Conservation (phyloP, 2,797 vertebrate genomes). For the Acipenser transmontanus region DNA sequence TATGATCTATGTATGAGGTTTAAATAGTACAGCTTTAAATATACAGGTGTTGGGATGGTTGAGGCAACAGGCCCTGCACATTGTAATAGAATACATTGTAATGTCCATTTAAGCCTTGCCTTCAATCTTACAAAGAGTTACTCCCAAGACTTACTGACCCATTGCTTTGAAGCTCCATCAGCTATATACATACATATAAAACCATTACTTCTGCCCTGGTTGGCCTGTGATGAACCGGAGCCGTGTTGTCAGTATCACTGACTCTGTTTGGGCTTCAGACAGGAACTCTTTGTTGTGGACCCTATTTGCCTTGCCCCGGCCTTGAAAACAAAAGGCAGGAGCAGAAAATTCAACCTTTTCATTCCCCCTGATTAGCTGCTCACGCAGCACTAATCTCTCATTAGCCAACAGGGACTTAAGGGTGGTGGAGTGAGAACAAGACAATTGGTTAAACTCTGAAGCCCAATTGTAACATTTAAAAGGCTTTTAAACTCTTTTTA, state of each 20-base stretch:
- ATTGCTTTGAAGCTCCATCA: neutral
- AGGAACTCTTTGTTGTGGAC: constrained; percentile 9
- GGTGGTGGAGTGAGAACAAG: constrained; percentile 11
- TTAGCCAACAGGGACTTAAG: constrained; percentile 23
- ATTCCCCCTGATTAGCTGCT: constrained; percentile 18
- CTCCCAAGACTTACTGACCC: neutral
- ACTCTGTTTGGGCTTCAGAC: constrained; percentile 8
- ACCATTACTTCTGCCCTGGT: constrained; percentile 6
- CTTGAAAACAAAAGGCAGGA: constrained; percentile 8
- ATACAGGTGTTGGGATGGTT: no score
- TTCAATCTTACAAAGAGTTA: neutral
- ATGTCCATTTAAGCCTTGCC: neutral
- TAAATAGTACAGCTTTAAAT: no score
- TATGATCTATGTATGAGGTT: no score
- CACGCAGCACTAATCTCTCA: constrained; percentile 22
- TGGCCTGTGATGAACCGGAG: constrained; percentile 8
- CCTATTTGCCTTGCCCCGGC: constrained; percentile 8
- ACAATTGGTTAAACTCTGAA: constrained; percentile 18
- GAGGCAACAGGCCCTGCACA: neutral
- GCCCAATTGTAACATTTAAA: neutral
- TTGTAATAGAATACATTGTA: neutral
- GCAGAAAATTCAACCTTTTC: constrained; percentile 10
- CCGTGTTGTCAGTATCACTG: constrained; percentile 19
- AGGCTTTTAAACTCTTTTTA: no score
- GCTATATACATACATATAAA: constrained; percentile 11